Percentiles rank a stretch among this genome's conserved stretches.
Evolutionary conservation across 2,113 vertebrate species (phyloP).

Genomic region (Dicaeum eximium): DNA sequence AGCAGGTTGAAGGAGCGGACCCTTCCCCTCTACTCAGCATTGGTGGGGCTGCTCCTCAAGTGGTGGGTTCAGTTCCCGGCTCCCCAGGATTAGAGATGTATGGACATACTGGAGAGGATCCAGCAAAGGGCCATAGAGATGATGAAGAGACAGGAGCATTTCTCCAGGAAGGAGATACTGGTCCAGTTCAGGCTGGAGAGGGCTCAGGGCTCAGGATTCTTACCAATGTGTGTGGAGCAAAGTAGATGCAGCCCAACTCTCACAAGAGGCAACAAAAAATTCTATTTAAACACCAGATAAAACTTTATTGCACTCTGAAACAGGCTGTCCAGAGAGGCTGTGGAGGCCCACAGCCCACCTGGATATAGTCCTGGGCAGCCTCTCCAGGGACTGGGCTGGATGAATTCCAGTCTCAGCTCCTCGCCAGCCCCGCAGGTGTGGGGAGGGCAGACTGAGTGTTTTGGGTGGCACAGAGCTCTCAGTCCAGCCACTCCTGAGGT

Average conservation of each 20-base stretch:
- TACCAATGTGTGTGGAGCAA: not conserved
- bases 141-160: not conserved
- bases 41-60: not conserved
- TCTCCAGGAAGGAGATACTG: not conserved
- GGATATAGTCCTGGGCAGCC: not conserved
- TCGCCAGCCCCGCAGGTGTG: fast-evolving
- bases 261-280: not conserved
- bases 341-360: not conserved
- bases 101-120: not conserved
- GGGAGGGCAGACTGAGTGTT: not conserved
- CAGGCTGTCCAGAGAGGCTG: not conserved
- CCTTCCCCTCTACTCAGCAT: not conserved
- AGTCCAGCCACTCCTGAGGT: not conserved
- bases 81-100: not conserved
- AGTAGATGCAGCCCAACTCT: not conserved
- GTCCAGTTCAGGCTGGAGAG: not conserved
- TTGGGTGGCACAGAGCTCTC: not conserved
- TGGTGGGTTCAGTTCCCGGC: not conserved
- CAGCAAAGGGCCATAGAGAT: not conserved
- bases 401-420: not conserved
- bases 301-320: not conserved
- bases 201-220: not conserved
- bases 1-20: not conserved
- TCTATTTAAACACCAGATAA: not conserved
- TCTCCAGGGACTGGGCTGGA: not conserved